Conservation (phyloP, 2,888 invertebrate genomes). For the Diaperis boleti region DNA sequence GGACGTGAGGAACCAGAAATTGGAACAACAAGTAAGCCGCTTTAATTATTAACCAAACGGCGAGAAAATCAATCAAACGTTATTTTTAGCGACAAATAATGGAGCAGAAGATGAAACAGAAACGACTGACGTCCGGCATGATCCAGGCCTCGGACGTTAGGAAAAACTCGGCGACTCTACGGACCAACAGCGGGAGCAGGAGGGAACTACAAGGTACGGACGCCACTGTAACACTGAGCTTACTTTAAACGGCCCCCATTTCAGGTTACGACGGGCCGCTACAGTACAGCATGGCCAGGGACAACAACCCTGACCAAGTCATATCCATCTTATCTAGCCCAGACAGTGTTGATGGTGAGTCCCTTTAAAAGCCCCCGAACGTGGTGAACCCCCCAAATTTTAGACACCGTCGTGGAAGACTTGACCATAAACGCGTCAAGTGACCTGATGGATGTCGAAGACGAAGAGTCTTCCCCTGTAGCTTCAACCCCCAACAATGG, state of each 20-base stretch:
- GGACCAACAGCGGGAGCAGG: conserved; percentile 76
- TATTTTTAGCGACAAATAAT: conserved; percentile 80
- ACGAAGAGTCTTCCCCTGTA: conserved; percentile 74
- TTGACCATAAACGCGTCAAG: conserved; percentile 51
- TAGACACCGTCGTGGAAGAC: conserved; percentile 53
- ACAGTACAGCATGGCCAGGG: conserved; percentile 85
- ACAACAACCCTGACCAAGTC: conserved; percentile 83
- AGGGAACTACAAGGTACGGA: conserved; percentile 78
- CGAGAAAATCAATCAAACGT: conserved; percentile 25
- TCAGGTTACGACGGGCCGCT: conserved; percentile 88
- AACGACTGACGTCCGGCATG: conserved; percentile 86
- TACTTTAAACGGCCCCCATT: conserved; percentile 33
- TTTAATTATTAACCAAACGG: conserved; percentile 45
- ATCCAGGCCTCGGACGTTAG: conserved; percentile 88
- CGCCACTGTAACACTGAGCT: background rate
- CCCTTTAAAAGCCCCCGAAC: background rate
- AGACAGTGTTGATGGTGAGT: conserved; percentile 59
- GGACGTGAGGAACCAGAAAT: conserved; percentile 79
- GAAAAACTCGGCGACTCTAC: conserved; percentile 73
- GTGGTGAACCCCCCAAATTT: conserved; percentile 25
- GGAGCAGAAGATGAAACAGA: conserved; percentile 91
- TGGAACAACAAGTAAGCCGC: conserved; percentile 85
- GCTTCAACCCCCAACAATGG: conserved; percentile 66
- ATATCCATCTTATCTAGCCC: conserved; percentile 65
- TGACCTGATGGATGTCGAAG: conserved; percentile 68